Evolutionary conservation across 2,888 invertebrate species (phyloP).

Genomic region (Tipula vernalis): DNA sequence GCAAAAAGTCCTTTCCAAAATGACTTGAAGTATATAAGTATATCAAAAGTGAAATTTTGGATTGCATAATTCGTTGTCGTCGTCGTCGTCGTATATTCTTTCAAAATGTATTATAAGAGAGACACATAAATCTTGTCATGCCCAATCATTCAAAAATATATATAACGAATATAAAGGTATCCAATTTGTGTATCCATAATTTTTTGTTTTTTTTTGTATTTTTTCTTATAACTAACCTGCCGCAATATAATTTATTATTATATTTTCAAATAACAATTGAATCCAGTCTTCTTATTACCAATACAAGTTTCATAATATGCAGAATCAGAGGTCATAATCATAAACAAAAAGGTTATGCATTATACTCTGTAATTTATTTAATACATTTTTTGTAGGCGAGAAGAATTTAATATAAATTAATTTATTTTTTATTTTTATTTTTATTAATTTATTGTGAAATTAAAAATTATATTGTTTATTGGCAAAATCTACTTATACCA

Average conservation of each 20-base stretch:
- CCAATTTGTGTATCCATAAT: background rate
- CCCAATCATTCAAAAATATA: background rate
- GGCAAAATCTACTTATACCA: background rate
- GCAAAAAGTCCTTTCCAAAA: background rate
- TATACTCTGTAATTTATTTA: background rate
- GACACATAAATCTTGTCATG: constrained; percentile 1
- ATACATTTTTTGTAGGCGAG: background rate
- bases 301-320: background rate
- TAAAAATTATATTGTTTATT: background rate
- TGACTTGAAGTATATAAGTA: background rate
- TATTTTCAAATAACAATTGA: background rate
- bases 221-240: background rate
- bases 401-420: background rate
- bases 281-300: background rate
- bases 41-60: background rate
- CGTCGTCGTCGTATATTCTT: background rate
- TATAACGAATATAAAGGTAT: background rate
- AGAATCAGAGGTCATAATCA: background rate
- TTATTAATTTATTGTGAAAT: background rate
- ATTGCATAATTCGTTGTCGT: background rate
- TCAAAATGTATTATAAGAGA: background rate
- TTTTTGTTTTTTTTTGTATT: too few species aligned
- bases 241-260: background rate
- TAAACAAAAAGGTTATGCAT: background rate
- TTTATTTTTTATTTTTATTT: background rate